Evolutionary conservation across 2,113 vertebrate species (phyloP).

Genomic region (Sylvicapra grimmia): DNA sequence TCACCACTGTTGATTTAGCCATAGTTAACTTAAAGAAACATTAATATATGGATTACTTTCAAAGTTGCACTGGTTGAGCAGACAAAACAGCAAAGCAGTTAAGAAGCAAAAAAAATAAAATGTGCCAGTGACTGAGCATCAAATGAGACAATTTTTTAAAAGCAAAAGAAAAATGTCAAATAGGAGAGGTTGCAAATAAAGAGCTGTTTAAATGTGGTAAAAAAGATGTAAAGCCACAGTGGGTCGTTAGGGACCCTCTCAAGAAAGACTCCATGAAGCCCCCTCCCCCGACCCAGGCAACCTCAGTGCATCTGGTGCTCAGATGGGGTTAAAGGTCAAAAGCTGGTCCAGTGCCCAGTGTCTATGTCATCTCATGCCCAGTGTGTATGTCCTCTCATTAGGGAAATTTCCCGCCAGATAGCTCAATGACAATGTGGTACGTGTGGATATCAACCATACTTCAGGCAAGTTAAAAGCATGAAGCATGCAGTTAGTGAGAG

Average conservation of each 20-base stretch:
- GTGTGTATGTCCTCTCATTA: too few relatives aligned
- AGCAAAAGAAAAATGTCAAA: neutral
- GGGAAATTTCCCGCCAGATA: too few relatives aligned
- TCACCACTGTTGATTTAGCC: constrained; percentile 42
- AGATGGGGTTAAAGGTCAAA: accelerated
- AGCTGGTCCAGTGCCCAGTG: accelerated
- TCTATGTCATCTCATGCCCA: neutral
- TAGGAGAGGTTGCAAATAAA: neutral
- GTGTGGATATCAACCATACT: neutral
- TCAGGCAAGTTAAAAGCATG: neutral
- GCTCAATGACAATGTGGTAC: accelerated
- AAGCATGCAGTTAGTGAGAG: neutral
- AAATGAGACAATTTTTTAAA: neutral
- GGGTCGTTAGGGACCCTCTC: neutral
- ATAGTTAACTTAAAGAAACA: constrained; percentile 3
- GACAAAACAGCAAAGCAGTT: neutral
- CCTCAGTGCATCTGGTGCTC: too few relatives aligned
- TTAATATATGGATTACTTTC: constrained; percentile 34
- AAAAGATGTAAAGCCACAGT: accelerated
- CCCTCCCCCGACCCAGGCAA: accelerated
- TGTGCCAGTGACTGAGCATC: neutral
- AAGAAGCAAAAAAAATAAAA: neutral
- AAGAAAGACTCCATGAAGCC: accelerated
- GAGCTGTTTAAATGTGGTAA: neutral
- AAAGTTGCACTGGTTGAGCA: neutral